These are phyloP conservation scores for Caerostris extrusa DNA, from an alignment of 1,140 invertebrate species.

Conservation along the genomic window DNA sequence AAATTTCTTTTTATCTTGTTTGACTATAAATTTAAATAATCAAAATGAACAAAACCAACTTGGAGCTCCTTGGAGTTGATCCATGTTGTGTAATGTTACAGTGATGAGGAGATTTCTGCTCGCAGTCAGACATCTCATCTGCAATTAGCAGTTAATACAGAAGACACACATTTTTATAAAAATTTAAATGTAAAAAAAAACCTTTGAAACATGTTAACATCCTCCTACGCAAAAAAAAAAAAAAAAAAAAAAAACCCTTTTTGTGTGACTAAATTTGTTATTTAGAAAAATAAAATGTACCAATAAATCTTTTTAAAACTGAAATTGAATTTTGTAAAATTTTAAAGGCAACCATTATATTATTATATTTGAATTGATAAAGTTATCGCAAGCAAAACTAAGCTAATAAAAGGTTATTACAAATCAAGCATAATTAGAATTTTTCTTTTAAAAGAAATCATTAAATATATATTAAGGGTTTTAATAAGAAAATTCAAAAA, in stretches of 20 bases:
- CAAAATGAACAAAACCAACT: constrained; percentile 64
- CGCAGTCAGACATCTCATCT: constrained; percentile 65
- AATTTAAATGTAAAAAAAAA: not conserved
- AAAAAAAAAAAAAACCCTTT: not conserved
- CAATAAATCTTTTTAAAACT: not conserved
- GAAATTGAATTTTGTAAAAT: too few relatives aligned
- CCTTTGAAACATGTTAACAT: constrained; percentile 3
- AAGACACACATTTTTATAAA: constrained; percentile 46
- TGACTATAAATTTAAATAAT: constrained; percentile 29
- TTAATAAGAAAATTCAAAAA: too few relatives aligned
- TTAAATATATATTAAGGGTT: too few relatives aligned
- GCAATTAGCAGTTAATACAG: constrained; percentile 73
- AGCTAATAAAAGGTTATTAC: too few relatives aligned
- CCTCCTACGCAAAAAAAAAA: not conserved
- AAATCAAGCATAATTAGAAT: too few relatives aligned
- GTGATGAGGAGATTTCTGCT: constrained; percentile 42
- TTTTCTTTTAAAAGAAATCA: too few relatives aligned
- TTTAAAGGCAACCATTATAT: too few relatives aligned
- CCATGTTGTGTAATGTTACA: constrained; percentile 14
- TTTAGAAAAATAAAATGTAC: not conserved
- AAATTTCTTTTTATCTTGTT: too few relatives aligned
- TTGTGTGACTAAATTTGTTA: not conserved
- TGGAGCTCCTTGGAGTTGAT: constrained; percentile 35
- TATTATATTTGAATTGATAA: too few relatives aligned
- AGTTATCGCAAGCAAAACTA: too few relatives aligned